Evolutionary conservation across 2,113 vertebrate species (phyloP).

Genomic region (Guaruba guarouba): DNA sequence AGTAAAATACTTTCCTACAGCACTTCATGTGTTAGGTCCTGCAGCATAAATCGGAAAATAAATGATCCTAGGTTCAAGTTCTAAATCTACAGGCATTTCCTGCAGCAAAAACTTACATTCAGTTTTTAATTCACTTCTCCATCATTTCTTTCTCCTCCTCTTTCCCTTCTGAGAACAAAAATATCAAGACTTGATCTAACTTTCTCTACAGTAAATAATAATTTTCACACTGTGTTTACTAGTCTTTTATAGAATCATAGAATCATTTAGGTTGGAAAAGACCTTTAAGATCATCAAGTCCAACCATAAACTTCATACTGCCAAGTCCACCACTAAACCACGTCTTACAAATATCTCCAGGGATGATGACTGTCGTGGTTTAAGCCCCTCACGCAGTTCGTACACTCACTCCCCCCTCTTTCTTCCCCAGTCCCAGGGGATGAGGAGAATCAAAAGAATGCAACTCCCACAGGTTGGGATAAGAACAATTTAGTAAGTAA

Average conservation of each 20-base stretch:
- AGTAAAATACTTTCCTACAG: slow-evolving; percentile 4
- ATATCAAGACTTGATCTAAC: background rate
- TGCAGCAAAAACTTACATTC: background rate
- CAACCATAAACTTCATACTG: no score
- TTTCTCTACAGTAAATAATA: background rate
- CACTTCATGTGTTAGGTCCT: background rate
- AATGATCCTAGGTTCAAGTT: background rate
- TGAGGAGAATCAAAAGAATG: no score
- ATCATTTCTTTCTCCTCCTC: background rate
- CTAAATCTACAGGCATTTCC: background rate
- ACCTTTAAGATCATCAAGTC: no score
- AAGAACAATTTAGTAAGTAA: no score
- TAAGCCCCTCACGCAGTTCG: no score
- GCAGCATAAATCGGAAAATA: background rate
- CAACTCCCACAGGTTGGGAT: no score
- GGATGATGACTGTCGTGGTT: no score
- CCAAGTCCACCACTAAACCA: no score
- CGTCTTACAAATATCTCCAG: no score
- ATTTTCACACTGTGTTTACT: background rate
- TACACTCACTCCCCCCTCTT: no score
- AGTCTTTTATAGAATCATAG: background rate
- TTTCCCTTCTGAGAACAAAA: background rate
- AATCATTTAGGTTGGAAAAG: no score
- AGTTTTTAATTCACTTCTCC: background rate
- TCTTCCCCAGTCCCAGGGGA: no score